Conservation (phyloP, 2,888 invertebrate genomes). For the Podabrus alpinus region DNA sequence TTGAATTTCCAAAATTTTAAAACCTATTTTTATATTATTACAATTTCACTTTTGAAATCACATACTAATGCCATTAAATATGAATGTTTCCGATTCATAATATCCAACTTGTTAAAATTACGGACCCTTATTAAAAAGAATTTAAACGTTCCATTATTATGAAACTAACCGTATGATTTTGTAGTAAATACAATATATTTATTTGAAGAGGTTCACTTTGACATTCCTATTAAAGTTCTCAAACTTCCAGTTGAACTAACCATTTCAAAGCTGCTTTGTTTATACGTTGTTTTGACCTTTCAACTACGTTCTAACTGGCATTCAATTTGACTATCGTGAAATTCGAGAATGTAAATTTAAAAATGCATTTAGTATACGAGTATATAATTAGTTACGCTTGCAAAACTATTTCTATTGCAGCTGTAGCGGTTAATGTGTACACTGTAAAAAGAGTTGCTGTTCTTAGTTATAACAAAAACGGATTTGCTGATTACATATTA, state of each 20-base stretch:
- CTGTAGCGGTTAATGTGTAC: background rate
- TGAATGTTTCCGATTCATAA: no score
- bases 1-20: no score
- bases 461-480: no score
- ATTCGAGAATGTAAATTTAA: constrained; percentile 10
- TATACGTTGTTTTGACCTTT: constrained; percentile 34
- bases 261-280: constrained; percentile 28
- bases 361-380: constrained; percentile 7
- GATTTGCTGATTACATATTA: no score
- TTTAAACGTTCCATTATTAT: constrained; percentile 8
- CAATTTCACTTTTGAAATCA: no score
- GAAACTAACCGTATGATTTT: constrained; percentile 24
- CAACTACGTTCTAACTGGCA: constrained; percentile 20
- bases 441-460: no score
- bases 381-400: background rate
- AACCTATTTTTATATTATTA: no score
- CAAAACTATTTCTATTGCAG: background rate
- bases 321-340: constrained; percentile 21
- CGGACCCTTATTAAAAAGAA: background rate
- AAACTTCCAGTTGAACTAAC: constrained; percentile 37
- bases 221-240: constrained; percentile 34
- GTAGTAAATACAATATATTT: constrained; percentile 8
- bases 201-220: constrained; percentile 25
- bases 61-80: no score
- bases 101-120: background rate